phyloP scores from a whole-genome alignment of 2,797 vertebrate genomes.

The Acanthurus tractus region DNA sequence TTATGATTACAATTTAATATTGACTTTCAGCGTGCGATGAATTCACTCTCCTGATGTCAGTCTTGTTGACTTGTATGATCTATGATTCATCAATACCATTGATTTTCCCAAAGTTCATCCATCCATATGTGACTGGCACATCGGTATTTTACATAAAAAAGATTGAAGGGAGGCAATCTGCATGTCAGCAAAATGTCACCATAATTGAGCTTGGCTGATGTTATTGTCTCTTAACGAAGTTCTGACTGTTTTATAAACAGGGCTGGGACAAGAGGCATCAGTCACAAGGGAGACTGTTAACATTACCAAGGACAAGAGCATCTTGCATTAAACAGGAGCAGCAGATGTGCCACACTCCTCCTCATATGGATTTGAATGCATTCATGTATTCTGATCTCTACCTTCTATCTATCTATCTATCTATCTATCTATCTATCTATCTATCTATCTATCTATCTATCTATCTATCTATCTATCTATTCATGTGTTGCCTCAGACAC shows the following conservation, averaged over 20 bases:
- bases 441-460: conserved; percentile 15
- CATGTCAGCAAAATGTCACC: conserved; percentile 88
- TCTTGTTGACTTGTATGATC: conserved; percentile 92
- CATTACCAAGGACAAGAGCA: conserved; percentile 81
- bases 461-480: conserved; percentile 18
- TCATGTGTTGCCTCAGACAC: background rate
- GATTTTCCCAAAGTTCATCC: conserved; percentile 93
- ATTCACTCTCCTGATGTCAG: conserved; percentile 90
- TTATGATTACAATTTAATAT: conserved; percentile 95
- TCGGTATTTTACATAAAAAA: conserved; percentile 91
- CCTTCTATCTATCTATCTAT: background rate
- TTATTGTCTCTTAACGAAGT: conserved; percentile 86
- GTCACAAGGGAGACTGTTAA: conserved; percentile 82
- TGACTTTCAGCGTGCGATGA: conserved; percentile 89
- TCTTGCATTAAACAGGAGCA: conserved; percentile 57
- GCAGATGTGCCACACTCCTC: conserved; percentile 56
- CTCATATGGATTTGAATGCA: conserved; percentile 54
- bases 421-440: conserved; percentile 12
- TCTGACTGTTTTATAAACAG: conserved; percentile 86
- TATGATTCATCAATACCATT: conserved; percentile 91
- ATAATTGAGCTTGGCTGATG: conserved; percentile 83
- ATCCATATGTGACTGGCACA: conserved; percentile 92
- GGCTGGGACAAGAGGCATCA: conserved; percentile 78
- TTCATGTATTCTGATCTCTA: background rate
- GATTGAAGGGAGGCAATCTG: conserved; percentile 86